phyloP scores from a whole-genome alignment of 2,797 vertebrate genomes.

The Myotis findleyi region DNA sequence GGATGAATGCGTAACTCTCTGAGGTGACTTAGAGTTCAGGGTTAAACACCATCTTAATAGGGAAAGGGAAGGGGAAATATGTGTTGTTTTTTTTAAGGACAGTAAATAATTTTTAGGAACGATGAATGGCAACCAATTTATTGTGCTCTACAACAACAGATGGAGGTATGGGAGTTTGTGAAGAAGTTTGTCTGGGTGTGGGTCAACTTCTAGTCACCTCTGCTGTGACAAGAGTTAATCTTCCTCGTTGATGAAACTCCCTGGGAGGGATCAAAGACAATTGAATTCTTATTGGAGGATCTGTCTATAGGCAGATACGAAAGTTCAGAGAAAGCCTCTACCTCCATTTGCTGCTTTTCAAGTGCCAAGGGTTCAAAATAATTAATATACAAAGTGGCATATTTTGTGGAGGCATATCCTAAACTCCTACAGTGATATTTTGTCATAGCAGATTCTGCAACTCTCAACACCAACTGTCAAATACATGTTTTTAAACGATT shows the following conservation, averaged over 20 bases:
- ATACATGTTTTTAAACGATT: background rate
- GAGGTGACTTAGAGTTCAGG: background rate
- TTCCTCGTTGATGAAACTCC: background rate
- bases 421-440: background rate
- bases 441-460: background rate
- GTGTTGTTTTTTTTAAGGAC: background rate
- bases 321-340: background rate
- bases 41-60: background rate
- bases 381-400: background rate
- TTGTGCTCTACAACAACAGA: background rate
- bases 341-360: background rate
- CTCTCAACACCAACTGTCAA: conserved; percentile 9
- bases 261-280: too few relatives aligned
- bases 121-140: background rate
- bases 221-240: background rate
- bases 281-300: background rate
- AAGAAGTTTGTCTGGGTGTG: background rate
- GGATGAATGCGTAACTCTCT: too few relatives aligned
- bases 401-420: background rate
- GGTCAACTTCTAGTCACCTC: background rate
- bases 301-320: background rate
- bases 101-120: background rate
- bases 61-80: background rate
- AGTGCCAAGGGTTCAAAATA: background rate
- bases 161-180: background rate